Evolutionary conservation across 2,797 vertebrate species (phyloP).

Genomic region (Esox masquinongy): DNA sequence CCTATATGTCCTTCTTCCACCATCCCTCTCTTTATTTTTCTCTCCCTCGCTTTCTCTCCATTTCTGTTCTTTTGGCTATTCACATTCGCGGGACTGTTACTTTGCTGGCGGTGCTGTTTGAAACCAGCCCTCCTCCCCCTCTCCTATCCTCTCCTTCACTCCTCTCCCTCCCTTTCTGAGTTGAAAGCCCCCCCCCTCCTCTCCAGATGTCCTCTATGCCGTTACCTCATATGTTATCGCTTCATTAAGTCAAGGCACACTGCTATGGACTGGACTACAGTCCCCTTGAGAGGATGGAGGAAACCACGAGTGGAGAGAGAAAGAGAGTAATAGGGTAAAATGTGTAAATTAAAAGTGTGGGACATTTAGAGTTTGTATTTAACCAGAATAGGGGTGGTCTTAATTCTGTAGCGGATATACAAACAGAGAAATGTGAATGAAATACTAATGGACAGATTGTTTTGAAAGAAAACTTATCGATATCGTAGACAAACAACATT

Average conservation of each 20-base stretch:
- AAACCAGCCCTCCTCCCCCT: background rate
- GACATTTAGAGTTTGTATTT: background rate
- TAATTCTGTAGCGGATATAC: no score
- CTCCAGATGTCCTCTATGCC: conserved; percentile 13
- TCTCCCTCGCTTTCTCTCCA: conserved; percentile 1
- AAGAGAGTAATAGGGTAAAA: no score
- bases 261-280: conserved; percentile 56
- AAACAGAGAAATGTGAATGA: no score
- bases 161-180: conserved; percentile 2
- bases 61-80: conserved; percentile 16
- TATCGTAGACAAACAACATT: no score
- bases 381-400: no score
- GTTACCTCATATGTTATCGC: conserved; percentile 4
- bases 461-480: no score
- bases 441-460: no score
- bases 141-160: conserved; percentile 8
- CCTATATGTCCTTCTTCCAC: background rate
- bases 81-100: conserved; percentile 2
- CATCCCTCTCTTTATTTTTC: background rate
- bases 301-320: background rate
- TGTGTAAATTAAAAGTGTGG: no score
- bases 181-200: conserved; percentile 6
- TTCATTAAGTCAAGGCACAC: conserved; percentile 18
- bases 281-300: background rate
- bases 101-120: conserved; percentile 14